Percentiles rank a stretch among this genome's conserved stretches.
These are phyloP conservation scores for Jaculus jaculus DNA, from an alignment of 2,113 vertebrate species.

Conservation along the genomic window DNA sequence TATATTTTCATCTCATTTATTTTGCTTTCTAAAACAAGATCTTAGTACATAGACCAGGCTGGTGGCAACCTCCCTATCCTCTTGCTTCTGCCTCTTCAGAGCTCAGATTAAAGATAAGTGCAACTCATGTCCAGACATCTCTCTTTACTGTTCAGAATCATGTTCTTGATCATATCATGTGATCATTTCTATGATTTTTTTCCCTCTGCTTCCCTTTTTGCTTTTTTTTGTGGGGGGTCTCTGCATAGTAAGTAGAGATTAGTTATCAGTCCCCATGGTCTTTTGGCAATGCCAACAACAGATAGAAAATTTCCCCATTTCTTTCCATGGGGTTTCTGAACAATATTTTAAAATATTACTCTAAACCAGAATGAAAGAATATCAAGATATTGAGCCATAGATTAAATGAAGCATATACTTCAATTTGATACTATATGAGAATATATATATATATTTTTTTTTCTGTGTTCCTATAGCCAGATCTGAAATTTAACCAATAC, in stretches of 20 bases:
- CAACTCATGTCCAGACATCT: not conserved
- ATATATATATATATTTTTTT: not conserved
- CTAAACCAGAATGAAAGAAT: not conserved
- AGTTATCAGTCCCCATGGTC: not conserved
- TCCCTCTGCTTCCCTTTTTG: not conserved
- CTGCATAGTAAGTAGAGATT: not conserved
- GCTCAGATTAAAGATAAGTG: not conserved
- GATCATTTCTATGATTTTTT: not conserved
- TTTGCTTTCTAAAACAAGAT: not conserved
- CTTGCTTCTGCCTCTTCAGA: not conserved
- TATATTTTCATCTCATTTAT: not conserved
- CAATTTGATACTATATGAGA: not conserved
- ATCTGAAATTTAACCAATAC: constrained; percentile 4
- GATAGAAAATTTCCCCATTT: not conserved
- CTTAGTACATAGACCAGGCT: not conserved
- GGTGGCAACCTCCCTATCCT: too few species aligned
- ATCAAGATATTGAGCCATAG: not conserved
- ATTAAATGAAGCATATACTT: not conserved
- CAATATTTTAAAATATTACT: not conserved
- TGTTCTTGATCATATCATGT: not conserved
- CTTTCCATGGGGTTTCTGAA: not conserved
- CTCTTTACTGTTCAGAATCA: not conserved
- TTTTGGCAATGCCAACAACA: not conserved
- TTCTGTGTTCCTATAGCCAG: not conserved
- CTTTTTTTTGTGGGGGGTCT: not conserved